Percentiles rank a stretch among this genome's conserved stretches.
Evolutionary conservation across 2,113 vertebrate species (phyloP).

Genomic region (Chamaetylas fuelleborni): DNA sequence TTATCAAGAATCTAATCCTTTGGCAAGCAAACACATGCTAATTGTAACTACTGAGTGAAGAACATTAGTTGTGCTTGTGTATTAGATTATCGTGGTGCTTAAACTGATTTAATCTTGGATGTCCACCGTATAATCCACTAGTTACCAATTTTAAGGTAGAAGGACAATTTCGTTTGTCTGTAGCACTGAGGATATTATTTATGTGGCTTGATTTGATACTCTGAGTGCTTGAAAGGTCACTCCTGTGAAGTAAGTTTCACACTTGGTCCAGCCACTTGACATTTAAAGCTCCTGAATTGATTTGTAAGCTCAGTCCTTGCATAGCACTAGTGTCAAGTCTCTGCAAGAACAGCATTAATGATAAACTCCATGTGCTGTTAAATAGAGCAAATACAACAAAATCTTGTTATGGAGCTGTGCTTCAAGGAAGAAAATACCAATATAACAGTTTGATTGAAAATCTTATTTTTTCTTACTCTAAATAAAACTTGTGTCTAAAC

Average conservation of each 20-base stretch:
- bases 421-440: background rate
- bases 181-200: background rate
- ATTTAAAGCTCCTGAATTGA: constrained; percentile 26
- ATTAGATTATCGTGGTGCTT: background rate
- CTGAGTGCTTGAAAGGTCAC: constrained; percentile 27
- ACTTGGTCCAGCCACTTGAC: background rate
- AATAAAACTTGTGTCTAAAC: background rate
- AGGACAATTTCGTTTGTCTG: background rate
- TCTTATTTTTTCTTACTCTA: background rate
- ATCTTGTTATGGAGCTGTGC: background rate
- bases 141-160: background rate
- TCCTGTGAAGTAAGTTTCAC: background rate
- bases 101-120: background rate
- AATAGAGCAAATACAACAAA: background rate
- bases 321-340: background rate
- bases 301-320: background rate
- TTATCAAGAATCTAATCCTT: background rate
- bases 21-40: background rate
- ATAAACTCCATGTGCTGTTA: background rate
- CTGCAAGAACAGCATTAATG: background rate
- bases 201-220: background rate
- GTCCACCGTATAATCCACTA: background rate
- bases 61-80: background rate
- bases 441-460: background rate
- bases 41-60: background rate